Conservation (phyloP, 2,797 vertebrate genomes). For the Chrosomus eos region DNA sequence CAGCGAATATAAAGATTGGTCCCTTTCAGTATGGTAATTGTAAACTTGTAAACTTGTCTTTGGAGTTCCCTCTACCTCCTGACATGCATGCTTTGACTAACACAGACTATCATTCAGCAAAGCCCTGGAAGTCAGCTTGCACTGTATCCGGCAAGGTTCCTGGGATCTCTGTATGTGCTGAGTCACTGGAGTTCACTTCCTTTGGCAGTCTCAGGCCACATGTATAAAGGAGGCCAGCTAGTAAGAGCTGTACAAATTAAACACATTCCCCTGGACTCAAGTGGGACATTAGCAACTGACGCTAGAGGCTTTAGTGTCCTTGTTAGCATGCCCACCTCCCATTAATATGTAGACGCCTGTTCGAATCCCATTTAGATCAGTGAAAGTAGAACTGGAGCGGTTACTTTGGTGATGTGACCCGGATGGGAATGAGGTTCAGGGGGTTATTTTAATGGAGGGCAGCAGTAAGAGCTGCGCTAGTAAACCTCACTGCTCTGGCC, state of each 20-base stretch:
- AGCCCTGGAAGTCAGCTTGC: background rate
- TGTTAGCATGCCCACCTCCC: background rate
- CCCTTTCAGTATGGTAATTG: background rate
- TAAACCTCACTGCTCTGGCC: no score
- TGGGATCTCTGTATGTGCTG: background rate
- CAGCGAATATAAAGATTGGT: background rate
- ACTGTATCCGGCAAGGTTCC: background rate
- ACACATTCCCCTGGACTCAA: background rate
- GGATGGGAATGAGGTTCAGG: no score
- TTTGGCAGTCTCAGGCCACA: background rate
- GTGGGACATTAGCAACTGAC: background rate
- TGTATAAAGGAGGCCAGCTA: background rate
- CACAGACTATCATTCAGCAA: background rate
- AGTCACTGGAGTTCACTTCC: background rate
- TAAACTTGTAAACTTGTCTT: background rate
- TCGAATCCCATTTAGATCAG: no score
- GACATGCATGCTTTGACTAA: background rate
- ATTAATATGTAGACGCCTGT: no score
- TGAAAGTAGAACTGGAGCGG: background rate
- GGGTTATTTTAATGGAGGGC: no score
- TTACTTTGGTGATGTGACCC: background rate
- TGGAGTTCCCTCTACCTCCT: background rate
- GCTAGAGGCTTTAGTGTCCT: background rate
- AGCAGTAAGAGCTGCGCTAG: no score
- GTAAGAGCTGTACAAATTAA: background rate